Conservation (phyloP, 2,113 vertebrate genomes). For the Misgurnus anguillicaudatus region DNA sequence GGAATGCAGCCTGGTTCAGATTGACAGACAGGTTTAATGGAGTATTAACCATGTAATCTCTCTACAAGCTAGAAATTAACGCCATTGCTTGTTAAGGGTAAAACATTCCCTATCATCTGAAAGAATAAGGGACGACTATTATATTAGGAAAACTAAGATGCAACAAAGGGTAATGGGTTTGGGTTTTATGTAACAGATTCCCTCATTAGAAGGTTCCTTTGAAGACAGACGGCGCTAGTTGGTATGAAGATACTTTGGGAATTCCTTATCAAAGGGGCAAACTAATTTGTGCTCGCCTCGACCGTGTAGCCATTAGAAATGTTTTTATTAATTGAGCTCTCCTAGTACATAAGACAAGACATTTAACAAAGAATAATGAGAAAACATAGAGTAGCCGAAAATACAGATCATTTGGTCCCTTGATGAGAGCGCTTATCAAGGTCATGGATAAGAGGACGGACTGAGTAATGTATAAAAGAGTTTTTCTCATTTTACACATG, state of each 20-base stretch:
- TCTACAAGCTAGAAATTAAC: conserved; percentile 37
- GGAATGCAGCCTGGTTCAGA: conserved; percentile 17
- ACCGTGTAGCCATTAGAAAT: conserved; percentile 51
- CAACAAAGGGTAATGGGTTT: conserved; percentile 59
- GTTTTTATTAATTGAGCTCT: conserved; percentile 55
- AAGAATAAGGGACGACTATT: conserved; percentile 46
- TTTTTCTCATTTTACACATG: background rate
- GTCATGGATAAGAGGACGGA: background rate
- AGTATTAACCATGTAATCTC: conserved; percentile 38
- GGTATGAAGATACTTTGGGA: conserved; percentile 59
- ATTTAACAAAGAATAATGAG: conserved; percentile 3
- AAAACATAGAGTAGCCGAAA: background rate
- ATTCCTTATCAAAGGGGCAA: conserved; percentile 65
- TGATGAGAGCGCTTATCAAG: background rate
- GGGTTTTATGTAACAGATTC: conserved; percentile 63
- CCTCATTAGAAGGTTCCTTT: conserved; percentile 69
- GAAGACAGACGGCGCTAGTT: conserved; percentile 56
- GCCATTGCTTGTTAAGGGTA: conserved; percentile 40
- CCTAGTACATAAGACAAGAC: conserved; percentile 7
- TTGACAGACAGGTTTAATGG: conserved; percentile 38
- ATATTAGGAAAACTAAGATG: conserved; percentile 50
- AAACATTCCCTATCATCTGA: conserved; percentile 43
- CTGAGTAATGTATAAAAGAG: background rate
- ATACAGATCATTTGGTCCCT: conserved; percentile 1
- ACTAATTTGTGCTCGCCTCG: conserved; percentile 49